phyloP scores from a whole-genome alignment of 1,140 invertebrate species.

The Ceratina australensis region DNA sequence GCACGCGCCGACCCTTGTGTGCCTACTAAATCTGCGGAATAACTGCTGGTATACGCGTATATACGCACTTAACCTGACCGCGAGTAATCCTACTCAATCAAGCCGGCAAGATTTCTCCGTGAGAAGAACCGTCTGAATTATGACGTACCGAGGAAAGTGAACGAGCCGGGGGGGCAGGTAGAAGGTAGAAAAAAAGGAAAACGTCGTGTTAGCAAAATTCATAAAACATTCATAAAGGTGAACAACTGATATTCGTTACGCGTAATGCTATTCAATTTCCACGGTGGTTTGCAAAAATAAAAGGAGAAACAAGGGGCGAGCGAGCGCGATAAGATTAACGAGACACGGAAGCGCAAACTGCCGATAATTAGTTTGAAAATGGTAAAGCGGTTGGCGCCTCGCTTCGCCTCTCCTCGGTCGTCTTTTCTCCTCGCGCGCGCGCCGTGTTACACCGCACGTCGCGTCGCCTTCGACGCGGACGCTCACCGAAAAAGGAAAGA shows the following conservation, averaged over 20 bases:
- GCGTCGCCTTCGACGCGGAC: too few relatives aligned
- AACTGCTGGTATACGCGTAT: conserved; percentile 52
- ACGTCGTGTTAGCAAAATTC: conserved; percentile 11
- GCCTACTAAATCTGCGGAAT: conserved; percentile 77
- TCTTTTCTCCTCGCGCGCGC: conserved; percentile 5
- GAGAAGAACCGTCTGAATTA: neutral
- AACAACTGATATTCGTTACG: conserved; percentile 25
- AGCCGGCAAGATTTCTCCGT: too few relatives aligned
- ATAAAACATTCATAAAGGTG: conserved; percentile 33
- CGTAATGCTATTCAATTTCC: conserved; percentile 40
- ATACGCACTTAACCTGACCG: conserved; percentile 46
- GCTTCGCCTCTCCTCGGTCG: neutral
- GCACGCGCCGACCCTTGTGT: conserved; percentile 77
- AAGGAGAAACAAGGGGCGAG: neutral
- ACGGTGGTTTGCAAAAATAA: conserved; percentile 10
- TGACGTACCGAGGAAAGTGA: neutral
- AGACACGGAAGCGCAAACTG: conserved; percentile 45
- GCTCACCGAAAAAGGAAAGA: neutral
- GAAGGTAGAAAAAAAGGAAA: neutral
- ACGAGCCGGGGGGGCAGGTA: neutral
- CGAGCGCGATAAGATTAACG: conserved; percentile 27
- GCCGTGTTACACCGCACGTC: neutral
- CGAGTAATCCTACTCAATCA: too few relatives aligned
- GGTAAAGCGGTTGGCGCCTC: conserved; percentile 24
- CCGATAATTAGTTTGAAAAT: conserved; percentile 47